Base-by-base conservation (phyloP, 1,140 invertebrate genomes). In the Papilio polytes region DNA sequence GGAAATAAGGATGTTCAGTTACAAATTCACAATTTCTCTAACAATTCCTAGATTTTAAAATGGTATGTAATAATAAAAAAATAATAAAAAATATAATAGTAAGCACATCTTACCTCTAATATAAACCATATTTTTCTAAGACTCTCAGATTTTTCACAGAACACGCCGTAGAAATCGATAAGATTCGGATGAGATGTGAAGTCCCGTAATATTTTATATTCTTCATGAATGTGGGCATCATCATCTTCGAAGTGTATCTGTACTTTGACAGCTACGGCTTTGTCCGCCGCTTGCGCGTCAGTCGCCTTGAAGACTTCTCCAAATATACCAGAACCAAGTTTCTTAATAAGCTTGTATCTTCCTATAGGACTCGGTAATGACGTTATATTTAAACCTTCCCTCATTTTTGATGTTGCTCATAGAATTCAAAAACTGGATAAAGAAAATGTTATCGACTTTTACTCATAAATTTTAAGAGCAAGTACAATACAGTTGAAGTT, bases 61-160 rank as follows among this genome's bases (percentile, higher is more conserved):
- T 36, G 31, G 26, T 26, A 26, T 26, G 26, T 26, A 26, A 1
- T 26, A 26, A 26, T 26, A 26, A 26, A 26, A 26, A 26, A 26
- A 26, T 26, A 26, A 26, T 26, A n/a, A n/a, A n/a, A n/a, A n/a
- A 26, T 26, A 36, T 3, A 36, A 36, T 3, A 36, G 31, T 36
- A 36, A 36, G 2, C 31, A 36, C 31, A 36, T 36, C 85, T 96
- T 95, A 98, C 98, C 97, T 99, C 98, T 96, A 98, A 96, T 59
- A 98, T 97, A 88, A 99, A 97, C 98, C 98, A 99, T 73, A 99
- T 96, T 90, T 98, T 97, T 85, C 97, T 97, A 9, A 96, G 95
- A 12, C 95, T 95, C 73, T 96, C 96, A 10, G 95, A 96, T 82
- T 96, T 96, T 78, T 96, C 97, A 82, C 97, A 96, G 93, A 97